Percentiles rank a stretch among this genome's conserved stretches.
Conservation (phyloP, 2,113 vertebrate genomes). For the Tragelaphus imberbis region DNA sequence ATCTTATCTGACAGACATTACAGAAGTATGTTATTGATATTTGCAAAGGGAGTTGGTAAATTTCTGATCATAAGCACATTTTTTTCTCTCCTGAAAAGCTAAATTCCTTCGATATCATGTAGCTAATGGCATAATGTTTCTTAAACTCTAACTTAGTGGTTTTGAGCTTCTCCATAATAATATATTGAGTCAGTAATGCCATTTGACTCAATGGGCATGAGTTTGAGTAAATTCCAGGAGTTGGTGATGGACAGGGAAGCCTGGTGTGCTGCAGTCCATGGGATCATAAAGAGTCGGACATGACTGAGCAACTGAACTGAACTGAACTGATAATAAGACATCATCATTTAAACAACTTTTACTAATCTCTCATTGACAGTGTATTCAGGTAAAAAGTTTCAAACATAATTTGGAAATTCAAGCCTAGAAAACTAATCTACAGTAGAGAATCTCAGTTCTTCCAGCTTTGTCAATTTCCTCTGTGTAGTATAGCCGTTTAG, state of each 20-base stretch:
- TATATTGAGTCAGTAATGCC: background rate
- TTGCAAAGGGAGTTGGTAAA: background rate
- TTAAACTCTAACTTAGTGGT: background rate
- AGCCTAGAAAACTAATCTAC: background rate
- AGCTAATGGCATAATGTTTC: background rate
- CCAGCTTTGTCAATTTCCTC: background rate
- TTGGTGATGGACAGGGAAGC: background rate
- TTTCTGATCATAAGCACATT: background rate
- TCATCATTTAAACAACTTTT: background rate
- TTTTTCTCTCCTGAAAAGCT: background rate
- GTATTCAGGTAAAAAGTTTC: background rate
- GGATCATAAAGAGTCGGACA: background rate
- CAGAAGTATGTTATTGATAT: background rate
- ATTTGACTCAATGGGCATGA: background rate
- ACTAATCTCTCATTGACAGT: background rate
- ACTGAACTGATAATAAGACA: background rate
- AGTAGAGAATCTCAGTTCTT: background rate
- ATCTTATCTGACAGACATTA: background rate
- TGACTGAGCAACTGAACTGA: background rate
- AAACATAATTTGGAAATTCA: background rate
- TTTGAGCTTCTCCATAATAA: background rate
- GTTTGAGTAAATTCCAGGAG: background rate
- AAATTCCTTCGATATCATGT: background rate
- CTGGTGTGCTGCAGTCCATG: background rate
- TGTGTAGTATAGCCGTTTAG: background rate